A percentile compares a stretch with the other conserved stretches of the same genome.
These are phyloP conservation scores for Budorcas taxicolor DNA, from an alignment of 2,113 vertebrate genomes.

Conservation along the genomic window DNA sequence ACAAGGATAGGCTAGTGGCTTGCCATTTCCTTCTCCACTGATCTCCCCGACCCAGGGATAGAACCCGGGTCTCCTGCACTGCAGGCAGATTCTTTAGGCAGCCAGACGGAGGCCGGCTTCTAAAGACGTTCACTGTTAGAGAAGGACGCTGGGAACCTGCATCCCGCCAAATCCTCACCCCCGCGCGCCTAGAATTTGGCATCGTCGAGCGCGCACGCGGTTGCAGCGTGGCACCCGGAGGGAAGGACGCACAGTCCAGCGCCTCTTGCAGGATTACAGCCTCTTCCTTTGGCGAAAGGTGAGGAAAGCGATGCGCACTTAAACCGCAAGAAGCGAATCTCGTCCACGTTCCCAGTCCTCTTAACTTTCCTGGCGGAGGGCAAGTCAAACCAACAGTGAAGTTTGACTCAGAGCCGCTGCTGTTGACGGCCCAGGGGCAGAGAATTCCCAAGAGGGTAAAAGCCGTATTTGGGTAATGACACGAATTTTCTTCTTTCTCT, in stretches of 20 bases:
- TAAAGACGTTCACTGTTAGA: neutral
- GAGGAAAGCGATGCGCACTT: neutral
- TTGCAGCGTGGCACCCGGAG: rapidly evolving
- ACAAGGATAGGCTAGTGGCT: neutral
- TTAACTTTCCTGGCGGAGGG: neutral
- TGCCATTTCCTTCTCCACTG: neutral
- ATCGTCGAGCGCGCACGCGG: rapidly evolving
- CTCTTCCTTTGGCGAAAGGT: too few relatives aligned
- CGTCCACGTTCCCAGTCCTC: rapidly evolving
- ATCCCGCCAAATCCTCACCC: too few relatives aligned
- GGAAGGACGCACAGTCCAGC: rapidly evolving
- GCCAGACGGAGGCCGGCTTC: neutral
- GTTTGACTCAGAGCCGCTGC: neutral
- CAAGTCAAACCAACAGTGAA: neutral
- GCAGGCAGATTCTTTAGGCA: neutral
- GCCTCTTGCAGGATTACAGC: neutral
- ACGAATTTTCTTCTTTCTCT: neutral
- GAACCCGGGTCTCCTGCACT: neutral
- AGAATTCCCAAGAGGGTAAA: neutral
- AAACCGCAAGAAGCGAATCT: neutral
- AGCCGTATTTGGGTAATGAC: neutral
- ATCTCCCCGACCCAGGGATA: neutral
- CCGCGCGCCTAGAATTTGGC: rapidly evolving
- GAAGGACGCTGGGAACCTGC: rapidly evolving
- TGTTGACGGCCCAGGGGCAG: rapidly evolving